Percentiles rank a stretch among this genome's conserved stretches.
These are phyloP conservation scores for Netta rufina DNA, from an alignment of 2,797 vertebrate species.

Conservation along the genomic window DNA sequence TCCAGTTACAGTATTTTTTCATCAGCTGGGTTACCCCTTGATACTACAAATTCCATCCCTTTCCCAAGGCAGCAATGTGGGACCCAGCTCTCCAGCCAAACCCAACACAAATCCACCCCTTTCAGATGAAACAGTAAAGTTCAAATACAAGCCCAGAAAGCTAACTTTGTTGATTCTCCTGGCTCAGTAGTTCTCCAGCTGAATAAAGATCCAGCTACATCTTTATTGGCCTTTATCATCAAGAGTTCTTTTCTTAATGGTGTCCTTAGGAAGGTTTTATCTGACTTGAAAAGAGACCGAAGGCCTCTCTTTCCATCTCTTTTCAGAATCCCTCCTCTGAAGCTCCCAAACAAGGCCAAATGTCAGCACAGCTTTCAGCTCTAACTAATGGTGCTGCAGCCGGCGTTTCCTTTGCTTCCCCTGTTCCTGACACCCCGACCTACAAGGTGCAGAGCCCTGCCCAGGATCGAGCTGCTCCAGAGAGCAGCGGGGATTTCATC, in stretches of 20 bases:
- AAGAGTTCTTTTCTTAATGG: background rate
- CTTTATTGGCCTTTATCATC: background rate
- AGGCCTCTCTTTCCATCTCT: background rate
- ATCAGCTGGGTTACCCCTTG: background rate
- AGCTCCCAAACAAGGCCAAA: conserved; percentile 20
- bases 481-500: background rate
- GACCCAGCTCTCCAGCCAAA: background rate
- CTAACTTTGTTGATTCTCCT: background rate
- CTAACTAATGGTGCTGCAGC: background rate
- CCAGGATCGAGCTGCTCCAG: background rate
- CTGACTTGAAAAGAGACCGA: background rate
- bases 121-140: background rate
- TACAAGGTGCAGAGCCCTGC: background rate
- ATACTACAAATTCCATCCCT: background rate
- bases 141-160: background rate
- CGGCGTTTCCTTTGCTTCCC: background rate
- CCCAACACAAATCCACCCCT: background rate
- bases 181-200: background rate
- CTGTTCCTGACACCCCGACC: background rate
- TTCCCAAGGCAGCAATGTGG: fast-evolving
- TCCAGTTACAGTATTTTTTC: background rate
- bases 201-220: background rate
- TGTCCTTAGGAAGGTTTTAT: background rate
- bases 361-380: conserved; percentile 13
- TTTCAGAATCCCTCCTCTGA: background rate